Conservation (phyloP, 2,797 vertebrate genomes). For the Notolepis coatsorum region DNA sequence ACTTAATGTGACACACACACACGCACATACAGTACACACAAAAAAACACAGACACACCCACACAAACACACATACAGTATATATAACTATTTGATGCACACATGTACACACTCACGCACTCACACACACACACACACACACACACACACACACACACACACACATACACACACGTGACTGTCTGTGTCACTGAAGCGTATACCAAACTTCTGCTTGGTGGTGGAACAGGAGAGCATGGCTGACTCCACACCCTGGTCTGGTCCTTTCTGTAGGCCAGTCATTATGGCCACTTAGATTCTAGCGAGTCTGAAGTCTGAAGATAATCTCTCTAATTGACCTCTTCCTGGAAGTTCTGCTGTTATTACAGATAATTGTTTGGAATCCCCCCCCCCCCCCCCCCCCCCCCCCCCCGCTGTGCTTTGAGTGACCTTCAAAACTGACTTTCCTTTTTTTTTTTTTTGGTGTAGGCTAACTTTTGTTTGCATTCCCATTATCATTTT, state of each 20-base stretch:
- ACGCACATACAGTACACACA: background rate
- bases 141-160: background rate
- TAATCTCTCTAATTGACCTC: slow-evolving; percentile 4
- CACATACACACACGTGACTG: background rate
- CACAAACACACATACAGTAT: background rate
- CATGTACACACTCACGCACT: no score
- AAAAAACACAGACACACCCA: background rate
- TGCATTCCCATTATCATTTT: no score
- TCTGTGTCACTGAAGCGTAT: slow-evolving; percentile 14
- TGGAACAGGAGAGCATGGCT: slow-evolving; percentile 6
- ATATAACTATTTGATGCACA: background rate
- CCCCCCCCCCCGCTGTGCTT: background rate
- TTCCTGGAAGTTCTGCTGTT: background rate
- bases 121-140: background rate
- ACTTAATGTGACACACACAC: background rate
- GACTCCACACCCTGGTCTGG: slow-evolving; percentile 8
- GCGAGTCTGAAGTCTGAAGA: background rate
- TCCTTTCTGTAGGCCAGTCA: slow-evolving; percentile 3
- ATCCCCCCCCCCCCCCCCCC: no score
- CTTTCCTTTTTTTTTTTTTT: no score
- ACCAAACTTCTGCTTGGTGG: slow-evolving; percentile 13
- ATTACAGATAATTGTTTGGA: no score
- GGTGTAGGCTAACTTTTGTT: no score
- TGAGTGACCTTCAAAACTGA: background rate
- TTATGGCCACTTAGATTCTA: slow-evolving; percentile 5